Evolutionary conservation across 2,113 vertebrate genomes (phyloP), one percentile per base, ranked within the genome.

Genomic region (Catharus minimus): DNA sequence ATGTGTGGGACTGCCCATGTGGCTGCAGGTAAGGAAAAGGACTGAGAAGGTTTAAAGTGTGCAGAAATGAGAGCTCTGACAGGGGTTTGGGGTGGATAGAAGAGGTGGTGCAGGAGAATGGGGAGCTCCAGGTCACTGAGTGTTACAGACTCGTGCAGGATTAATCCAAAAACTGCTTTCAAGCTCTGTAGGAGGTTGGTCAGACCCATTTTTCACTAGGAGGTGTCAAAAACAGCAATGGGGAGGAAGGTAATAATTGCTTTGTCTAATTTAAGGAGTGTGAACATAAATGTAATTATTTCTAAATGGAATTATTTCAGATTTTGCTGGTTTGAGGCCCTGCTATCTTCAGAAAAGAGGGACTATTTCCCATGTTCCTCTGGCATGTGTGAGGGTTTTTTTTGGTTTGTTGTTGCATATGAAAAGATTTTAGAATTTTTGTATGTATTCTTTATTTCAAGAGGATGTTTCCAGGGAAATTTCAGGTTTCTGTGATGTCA

Each of bases 1-100:
- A 16, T 0, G 7, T 9, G 16, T 21, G 33, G 30, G 36, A 21
- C 18, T 67, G 56, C 4, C 61, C 9, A 0, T 2, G 18, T 28
- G 44, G 13, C 41, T 72, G 74, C 27, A 56, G 66, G 15, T 11
- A 23, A 68, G 78, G 75, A 49, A 78, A 66, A 41, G 11, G 24
- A 13, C 26, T 80, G 28, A n/a, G 61, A 4, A 32, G 41, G 5
- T 18, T 39, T 28, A 1, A 73, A 36, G 4, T 9, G 30, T 53
- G 13, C 33, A 61, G 30, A 39, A 30, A 39, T 13, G 24, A 46
- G 61, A 73, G n/a, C 20, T 92, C 65, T 44, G 52, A n/a, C 5
- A 2, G 24, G 1, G 5, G 15, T 2, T 64, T 68, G 44, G 36
- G 17, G 12, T 81, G 71, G 15, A 16, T 69, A 11, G 58, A 75